A percentile compares a stretch with the other conserved stretches of the same genome.
Evolutionary conservation across 2,113 vertebrate species (phyloP).

Genomic region (Ceuthmochares aereus): DNA sequence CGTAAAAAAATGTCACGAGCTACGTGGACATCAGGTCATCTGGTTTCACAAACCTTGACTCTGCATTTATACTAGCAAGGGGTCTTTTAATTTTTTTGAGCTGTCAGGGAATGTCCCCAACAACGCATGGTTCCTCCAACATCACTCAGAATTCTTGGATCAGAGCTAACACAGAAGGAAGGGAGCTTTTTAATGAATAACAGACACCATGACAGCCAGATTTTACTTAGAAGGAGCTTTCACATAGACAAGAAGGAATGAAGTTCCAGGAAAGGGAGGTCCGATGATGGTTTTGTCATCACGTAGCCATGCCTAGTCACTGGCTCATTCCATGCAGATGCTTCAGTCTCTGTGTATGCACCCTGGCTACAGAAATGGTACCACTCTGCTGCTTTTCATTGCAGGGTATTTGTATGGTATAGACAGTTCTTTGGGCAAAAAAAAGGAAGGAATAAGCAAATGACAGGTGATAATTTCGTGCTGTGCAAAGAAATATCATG

Average conservation of each 20-base stretch:
- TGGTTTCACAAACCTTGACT: background rate
- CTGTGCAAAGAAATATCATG: background rate
- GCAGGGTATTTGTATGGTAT: background rate
- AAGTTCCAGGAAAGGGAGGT: background rate
- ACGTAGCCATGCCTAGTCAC: background rate
- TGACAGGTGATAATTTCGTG: background rate
- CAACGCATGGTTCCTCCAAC: background rate
- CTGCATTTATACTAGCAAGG: background rate
- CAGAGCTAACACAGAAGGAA: background rate
- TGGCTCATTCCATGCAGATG: rapidly evolving
- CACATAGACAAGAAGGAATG: background rate
- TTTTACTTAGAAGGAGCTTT: background rate
- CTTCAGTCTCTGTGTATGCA: background rate
- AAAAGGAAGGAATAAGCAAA: background rate
- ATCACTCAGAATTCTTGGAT: background rate
- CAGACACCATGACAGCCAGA: background rate
- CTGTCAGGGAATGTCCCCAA: background rate
- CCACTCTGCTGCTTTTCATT: background rate
- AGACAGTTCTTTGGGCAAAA: background rate
- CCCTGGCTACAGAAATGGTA: background rate
- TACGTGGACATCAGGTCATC: background rate
- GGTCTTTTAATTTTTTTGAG: background rate
- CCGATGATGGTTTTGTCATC: background rate
- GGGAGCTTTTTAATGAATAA: background rate
- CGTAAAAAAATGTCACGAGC: background rate